Conservation (phyloP, 2,797 vertebrate genomes). For the Xenentodon cancila region DNA sequence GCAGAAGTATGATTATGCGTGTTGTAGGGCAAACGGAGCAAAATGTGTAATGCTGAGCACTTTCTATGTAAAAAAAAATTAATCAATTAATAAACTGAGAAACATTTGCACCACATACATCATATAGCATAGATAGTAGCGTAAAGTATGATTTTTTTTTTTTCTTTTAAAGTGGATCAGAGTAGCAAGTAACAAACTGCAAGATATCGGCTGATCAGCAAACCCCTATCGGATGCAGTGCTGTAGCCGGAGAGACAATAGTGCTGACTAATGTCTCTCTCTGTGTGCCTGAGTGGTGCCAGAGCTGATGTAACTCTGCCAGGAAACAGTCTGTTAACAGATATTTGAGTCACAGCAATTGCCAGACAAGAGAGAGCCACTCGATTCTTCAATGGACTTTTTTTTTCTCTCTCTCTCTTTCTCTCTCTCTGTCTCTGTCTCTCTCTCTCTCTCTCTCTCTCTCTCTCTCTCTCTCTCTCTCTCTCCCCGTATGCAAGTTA, state of each 20-base stretch:
- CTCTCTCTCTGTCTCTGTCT: too few species aligned
- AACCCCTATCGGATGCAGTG: slow-evolving; percentile 48
- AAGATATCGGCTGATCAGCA: slow-evolving; percentile 68
- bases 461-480: too few species aligned
- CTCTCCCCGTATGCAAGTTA: background rate
- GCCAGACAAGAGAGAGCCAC: slow-evolving; percentile 74
- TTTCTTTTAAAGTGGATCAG: slow-evolving; percentile 59
- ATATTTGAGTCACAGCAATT: slow-evolving; percentile 73
- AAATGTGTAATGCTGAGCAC: slow-evolving; percentile 22
- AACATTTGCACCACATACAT: background rate
- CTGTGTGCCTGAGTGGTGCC: slow-evolving; percentile 75
- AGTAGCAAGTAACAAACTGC: slow-evolving; percentile 60
- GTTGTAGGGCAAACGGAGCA: slow-evolving; percentile 21
- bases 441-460: too few species aligned
- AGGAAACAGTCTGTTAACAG: slow-evolving; percentile 82
- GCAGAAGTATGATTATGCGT: slow-evolving; percentile 6
- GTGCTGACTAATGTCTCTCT: slow-evolving; percentile 84
- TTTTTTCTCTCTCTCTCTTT: slow-evolving; percentile 6
- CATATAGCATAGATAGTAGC: slow-evolving; percentile 14
- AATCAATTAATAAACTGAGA: background rate
- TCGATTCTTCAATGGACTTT: slow-evolving; percentile 53
- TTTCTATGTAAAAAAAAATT: too few species aligned
- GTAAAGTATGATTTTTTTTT: slow-evolving; percentile 4
- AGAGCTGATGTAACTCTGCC: slow-evolving; percentile 83
- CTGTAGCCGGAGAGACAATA: slow-evolving; percentile 62